Evolutionary conservation across 2,797 vertebrate genomes (phyloP), one percentile per base, ranked within the genome.

Genomic region (Amblyraja radiata): DNA sequence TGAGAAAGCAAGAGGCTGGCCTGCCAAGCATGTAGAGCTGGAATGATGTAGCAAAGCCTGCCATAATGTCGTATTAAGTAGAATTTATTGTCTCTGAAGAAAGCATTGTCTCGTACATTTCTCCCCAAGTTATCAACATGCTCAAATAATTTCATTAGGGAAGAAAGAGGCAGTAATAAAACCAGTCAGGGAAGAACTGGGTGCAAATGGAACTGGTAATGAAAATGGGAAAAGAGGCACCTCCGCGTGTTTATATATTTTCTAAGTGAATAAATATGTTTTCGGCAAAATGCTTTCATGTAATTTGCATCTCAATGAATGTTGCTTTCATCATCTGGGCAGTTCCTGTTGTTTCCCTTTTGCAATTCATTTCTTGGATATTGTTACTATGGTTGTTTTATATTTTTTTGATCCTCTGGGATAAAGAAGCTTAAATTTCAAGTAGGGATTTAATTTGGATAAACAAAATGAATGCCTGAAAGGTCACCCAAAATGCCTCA

Each of bases 211-310:
- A 73, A 76, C 88, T 28, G 71, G 76, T 21, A 92, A 23, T 92
- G 90, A 92, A 92, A 73, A 46, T 76, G 71, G 90, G 8, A 76
- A 92, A 92, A 76, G n/a, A 74, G 36, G n/a, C 9, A 18, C 39
- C 13, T n/a, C 11, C 18, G 54, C 2, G 58, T 58, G 14, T 73
- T 92, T 76, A 76, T 54, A 54, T 39, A 76, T 76, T 92, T 58
- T 54, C 18, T 58, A 73, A 92, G n/a, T 92, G 71, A 74, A 76
- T 13, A 92, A 76, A 92, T 3, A 92, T 92, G 18, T 74, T 90
- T 58, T 92, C 68, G 58, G 46, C 39, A 92, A 32, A 36, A 68
- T 28, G 11, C 1, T 39, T 92, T 92, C 23, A 74, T 76, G 90
- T 54, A 46, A 28, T 76, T 54, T 46, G 71, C 25, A 74, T 92